Conservation (phyloP, 2,888 invertebrate species). For the Lasioglossum zephyrum region DNA sequence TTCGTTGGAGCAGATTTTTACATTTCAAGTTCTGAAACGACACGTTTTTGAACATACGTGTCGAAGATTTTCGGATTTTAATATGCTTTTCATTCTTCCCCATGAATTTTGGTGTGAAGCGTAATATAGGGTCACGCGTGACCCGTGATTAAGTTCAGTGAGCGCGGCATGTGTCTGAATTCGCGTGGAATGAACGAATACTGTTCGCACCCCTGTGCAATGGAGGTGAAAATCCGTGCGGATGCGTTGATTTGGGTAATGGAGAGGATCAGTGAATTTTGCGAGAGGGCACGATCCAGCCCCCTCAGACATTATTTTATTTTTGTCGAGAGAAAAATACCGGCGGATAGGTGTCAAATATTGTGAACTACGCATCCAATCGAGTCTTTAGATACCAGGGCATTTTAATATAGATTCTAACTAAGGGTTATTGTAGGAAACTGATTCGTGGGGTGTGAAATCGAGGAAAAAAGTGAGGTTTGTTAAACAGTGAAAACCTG, state of each 20-base stretch:
- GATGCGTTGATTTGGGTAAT: conserved; percentile 22
- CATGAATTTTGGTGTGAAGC: background rate
- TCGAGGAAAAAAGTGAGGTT: background rate
- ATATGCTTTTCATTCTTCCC: background rate
- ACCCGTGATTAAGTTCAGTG: background rate
- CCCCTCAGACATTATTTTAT: background rate
- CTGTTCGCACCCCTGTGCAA: background rate
- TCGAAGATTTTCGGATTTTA: background rate
- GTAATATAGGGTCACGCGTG: background rate
- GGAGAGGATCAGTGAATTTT: conserved; percentile 7
- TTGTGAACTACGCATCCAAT: background rate
- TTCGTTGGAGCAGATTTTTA: background rate
- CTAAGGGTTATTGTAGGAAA: background rate
- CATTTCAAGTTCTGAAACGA: background rate
- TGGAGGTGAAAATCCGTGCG: conserved; percentile 5
- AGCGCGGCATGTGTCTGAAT: background rate
- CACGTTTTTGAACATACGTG: background rate
- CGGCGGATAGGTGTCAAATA: background rate
- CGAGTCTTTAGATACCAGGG: background rate
- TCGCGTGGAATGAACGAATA: background rate
- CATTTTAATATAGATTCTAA: background rate
- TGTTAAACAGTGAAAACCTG: background rate
- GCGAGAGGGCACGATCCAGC: background rate
- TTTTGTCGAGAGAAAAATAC: conserved; percentile 15
- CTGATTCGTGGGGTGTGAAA: background rate